Evolutionary conservation across 2,113 vertebrate species (phyloP), one percentile per base, ranked within the genome.

Genomic region (Craseonycteris thonglongyai): DNA sequence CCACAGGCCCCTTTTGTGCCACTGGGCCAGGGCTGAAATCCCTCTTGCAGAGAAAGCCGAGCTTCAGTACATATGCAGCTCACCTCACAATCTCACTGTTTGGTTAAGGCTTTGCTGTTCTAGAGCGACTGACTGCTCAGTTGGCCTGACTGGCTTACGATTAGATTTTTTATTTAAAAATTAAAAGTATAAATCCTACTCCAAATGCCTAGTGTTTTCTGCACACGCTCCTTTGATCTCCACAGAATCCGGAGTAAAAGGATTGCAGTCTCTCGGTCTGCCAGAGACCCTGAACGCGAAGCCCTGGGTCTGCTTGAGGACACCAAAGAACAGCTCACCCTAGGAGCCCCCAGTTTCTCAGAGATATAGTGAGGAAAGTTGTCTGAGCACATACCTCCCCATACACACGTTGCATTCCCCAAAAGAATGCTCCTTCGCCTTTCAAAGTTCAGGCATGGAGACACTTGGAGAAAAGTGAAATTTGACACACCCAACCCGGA

Each of bases 61-160:
- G 68, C 90, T 96, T 96, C 97, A 97, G 80, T 94, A 90, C 92
- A 69, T 95, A 74, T 47, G 93, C 72, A 95, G 94, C 56, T 96
- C 93, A 84, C 93, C 88, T 96, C 93, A 95, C 61, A 95, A 94
- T 94, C 5, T 7, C 90, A 96, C 65, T 97, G 78, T 97, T 97
- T 97, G 90, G 68, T 94, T 96, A 96, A 93, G 93, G 93, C 93
- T 97, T 97, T 97, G 93, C 95, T 95, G 88, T 95, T 96, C 93
- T 82, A 54, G 79, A 91, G 80, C 16, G 11, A 68, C 49, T 91
- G 11, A 68, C 49, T 91, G 71, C 38, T 93, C 61, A 63, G 93
- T 66, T 68, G 92, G 69, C 78, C 49, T 12, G 2, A 82, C 65
- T 33, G 76, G 88, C 68, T 85, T 92, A 88, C 59, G 68, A 75